Percentiles rank a stretch among this genome's conserved stretches.
Conservation (phyloP, 1,140 invertebrate genomes). For the Penaeus indicus region DNA sequence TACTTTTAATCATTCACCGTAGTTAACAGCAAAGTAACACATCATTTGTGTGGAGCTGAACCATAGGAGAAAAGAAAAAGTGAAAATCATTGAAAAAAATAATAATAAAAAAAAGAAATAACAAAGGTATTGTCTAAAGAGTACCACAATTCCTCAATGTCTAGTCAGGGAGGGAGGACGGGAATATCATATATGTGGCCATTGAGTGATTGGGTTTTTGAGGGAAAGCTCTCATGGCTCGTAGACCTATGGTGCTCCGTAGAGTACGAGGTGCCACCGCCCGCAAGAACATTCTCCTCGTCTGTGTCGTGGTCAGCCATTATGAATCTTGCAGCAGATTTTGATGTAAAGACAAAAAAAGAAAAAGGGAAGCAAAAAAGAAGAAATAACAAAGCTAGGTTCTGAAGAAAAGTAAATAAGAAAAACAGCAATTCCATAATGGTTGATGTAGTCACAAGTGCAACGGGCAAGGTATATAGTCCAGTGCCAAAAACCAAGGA, state of each 20-base stretch:
- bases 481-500: constrained; percentile 63
- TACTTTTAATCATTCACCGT: too few relatives aligned
- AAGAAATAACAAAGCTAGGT: background rate
- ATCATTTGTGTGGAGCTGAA: too few relatives aligned
- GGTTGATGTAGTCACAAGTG: constrained; percentile 42
- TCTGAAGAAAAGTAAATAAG: background rate
- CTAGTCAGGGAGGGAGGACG: constrained; percentile 59
- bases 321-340: constrained; percentile 42
- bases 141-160: constrained; percentile 51
- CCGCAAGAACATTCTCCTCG: constrained; percentile 56
- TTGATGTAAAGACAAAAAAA: background rate
- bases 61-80: background rate
- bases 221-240: constrained; percentile 57
- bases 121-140: constrained; percentile 6
- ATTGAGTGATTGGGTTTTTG: constrained; percentile 55
- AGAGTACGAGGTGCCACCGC: constrained; percentile 55
- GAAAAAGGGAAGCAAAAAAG: background rate
- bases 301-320: constrained; percentile 45
- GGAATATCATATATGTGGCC: constrained; percentile 46
- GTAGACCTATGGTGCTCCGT: constrained; percentile 58
- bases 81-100: background rate
- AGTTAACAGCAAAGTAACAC: too few relatives aligned
- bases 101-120: background rate
- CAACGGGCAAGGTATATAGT: constrained; percentile 61
- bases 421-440: constrained; percentile 38